Base-by-base conservation (phyloP, 2,113 vertebrate species). In the Cairina moschata region DNA sequence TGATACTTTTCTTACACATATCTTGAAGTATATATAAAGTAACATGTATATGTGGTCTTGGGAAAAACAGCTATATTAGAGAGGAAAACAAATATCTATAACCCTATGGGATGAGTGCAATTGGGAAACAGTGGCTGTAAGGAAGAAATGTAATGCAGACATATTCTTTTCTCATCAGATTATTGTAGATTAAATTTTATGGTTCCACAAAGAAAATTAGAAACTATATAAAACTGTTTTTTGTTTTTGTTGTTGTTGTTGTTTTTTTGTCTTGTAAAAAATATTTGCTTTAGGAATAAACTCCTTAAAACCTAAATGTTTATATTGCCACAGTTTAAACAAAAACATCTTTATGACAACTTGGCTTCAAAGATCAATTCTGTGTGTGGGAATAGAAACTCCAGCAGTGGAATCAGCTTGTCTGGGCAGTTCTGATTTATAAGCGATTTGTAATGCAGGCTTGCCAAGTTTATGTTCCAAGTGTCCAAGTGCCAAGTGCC, bases 261-360 rank as follows among this genome's bases (percentile, higher is more conserved):
- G 23, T 23, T 25, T 13, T 86, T 55, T 93, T 81, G 9, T 67
- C 36, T 92, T 78, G n/a, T 81, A 78, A 86, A 96, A 96, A 95
- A 92, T 86, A 91, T 83, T 88, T 96, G 36, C 42, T 88, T 38
- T 94, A 93, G 56, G 60, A 94, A 92, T 91, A 81, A 92, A 81
- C 73, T 88, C 56, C 80, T 86, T 81, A 65, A 93, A 90, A 88
- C 36, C 28, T 71, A 83, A 72, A 84, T 75, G 52, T 92, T 94
- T 95, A 81, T 20, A 77, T 67, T 4, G 0, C 46, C 25, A 67
- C 31, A 50, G 31, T 86, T 94, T 88, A 91, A 94, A 92, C 65
- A 93, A 94, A 94, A 95, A 94, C 65, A 86, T 86, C 31, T 95
- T 95, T 81, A 81, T 93, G 60, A 42, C 50, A 94, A 50, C 59